Base-by-base conservation (phyloP, 2,888 invertebrate genomes). In the Cephonodes hylas region DNA sequence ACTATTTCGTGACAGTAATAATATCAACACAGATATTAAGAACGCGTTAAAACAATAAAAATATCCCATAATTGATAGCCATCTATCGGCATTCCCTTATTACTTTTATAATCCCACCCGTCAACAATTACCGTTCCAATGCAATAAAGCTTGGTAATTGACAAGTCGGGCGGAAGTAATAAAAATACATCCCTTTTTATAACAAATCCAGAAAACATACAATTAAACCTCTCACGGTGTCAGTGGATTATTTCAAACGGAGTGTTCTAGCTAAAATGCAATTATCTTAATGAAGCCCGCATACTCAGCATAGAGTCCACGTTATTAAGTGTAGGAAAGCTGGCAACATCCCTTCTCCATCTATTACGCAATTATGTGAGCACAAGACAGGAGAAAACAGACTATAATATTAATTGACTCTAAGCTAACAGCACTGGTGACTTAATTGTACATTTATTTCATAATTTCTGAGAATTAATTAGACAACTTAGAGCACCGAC, bases 251-350 rank as follows among this genome's bases (percentile, higher is more conserved):
- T 27, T 27, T n/a, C 48, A 53, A 53, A 18, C 27, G 53, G 15
- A 27, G 53, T 22, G 20, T 10, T 44, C 48, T 27, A 25, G 53
- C 31, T 53, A 27, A 53, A 53, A 44, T 25, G 53, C 31, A 53
- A 53, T 53, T 53, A 53, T 18, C 10, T 31, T 53, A 53, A 53
- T 53, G 31, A 53, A 53, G 27, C 53, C 18, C 31, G 53, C 27
- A 53, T 53, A 31, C 15, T 53, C 27, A 8, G 53, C 53, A 53
- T 53, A 31, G 18, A 15, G 27, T 53, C 53, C 53, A 53, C 53
- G 18, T 53, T 10, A 27, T 53, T 53, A 25, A 23, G 46, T 25
- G 31, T 53, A 53, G 53, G 53, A 53, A 53, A 53, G 53, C 53
- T 27, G 18, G 31, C n/a, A 22, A 46, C 53, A 48, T 53, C 18